phyloP scores from a whole-genome alignment of 2,797 vertebrate species.

The Anabacerthia variegaticeps region DNA sequence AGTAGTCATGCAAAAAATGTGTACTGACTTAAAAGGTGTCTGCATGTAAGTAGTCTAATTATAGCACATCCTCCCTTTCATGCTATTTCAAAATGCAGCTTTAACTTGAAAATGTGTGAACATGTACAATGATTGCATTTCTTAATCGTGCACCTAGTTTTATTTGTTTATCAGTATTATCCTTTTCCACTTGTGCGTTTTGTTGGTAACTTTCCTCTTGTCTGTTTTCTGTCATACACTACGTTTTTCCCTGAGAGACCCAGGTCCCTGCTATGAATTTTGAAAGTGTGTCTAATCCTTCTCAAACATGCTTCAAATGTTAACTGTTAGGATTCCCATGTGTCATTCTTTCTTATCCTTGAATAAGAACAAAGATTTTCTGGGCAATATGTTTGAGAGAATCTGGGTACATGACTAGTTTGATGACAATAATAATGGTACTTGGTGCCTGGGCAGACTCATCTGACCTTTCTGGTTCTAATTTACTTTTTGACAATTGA shows the following conservation, averaged over 20 bases:
- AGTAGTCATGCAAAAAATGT: background rate
- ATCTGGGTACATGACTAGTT: constrained; percentile 50
- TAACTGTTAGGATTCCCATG: constrained; percentile 29
- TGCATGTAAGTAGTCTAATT: background rate
- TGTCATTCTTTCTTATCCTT: constrained; percentile 60
- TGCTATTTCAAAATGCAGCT: background rate
- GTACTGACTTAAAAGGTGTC: background rate
- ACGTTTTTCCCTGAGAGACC: background rate
- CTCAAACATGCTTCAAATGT: background rate
- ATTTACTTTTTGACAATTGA: constrained; percentile 64
- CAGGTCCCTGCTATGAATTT: background rate
- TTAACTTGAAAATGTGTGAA: background rate
- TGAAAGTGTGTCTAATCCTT: background rate
- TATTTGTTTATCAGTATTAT: background rate
- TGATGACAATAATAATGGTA: constrained; percentile 58
- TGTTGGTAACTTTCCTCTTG: background rate
- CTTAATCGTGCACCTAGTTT: background rate
- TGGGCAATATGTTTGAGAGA: constrained; percentile 48
- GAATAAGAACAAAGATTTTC: constrained; percentile 58
- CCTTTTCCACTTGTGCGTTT: background rate
- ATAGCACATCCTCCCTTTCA: background rate
- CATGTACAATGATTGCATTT: background rate
- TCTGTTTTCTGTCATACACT: background rate
- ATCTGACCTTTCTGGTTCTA: constrained; percentile 19
- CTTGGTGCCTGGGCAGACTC: constrained; percentile 24